Evolutionary conservation across 1,140 invertebrate genomes (phyloP), one percentile per base, ranked within the genome.

Genomic region (Tribolium madens): DNA sequence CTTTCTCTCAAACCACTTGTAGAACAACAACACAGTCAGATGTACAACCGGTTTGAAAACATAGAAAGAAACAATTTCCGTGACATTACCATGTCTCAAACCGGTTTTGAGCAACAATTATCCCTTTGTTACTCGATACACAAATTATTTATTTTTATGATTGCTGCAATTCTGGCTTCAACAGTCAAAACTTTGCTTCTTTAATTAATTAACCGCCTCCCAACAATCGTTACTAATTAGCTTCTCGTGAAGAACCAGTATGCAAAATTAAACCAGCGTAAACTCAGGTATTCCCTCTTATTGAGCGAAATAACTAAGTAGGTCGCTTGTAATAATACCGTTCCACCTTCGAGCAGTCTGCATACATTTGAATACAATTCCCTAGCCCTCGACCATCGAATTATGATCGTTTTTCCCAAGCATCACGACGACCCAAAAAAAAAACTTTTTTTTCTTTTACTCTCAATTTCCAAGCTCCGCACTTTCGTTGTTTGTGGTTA

Each of bases 401-500:
- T 12, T 14, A 53, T 15, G 50, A 53, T 47, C 50, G 12, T 53
- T 53, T 52, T 53, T 53, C 7, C 15, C 14, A 14, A 15, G 12
- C 50, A 17, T 14, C 50, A 15, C 50, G 50, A 53, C 50, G 12
- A 53, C 50, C 12, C 15, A 13, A 7, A 26, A 7, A 18, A 13
- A 13, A 31, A n/a, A n/a, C n/a, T n/a, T n/a, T n/a, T n/a, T 13
- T 60, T 10, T n/a, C 12, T 17, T n/a, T 2, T 17, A 9, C 21
- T 26, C 31, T 64, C 31, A 42, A 64, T 64, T 64, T 64, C 12
- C 57, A n/a, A 33, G 26, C 57, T 64, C 52, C 52, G 52, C 14
- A 57, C 52, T 57, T 57, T 64, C 26, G n/a, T 64, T 64, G 57
- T 64, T 64, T 64, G 57, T 33, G 57, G 57, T 64, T 64, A 33